These are phyloP conservation scores for Hapalemur alaotrensis DNA, from an alignment of 2,797 vertebrate species.

Conservation along the genomic window DNA sequence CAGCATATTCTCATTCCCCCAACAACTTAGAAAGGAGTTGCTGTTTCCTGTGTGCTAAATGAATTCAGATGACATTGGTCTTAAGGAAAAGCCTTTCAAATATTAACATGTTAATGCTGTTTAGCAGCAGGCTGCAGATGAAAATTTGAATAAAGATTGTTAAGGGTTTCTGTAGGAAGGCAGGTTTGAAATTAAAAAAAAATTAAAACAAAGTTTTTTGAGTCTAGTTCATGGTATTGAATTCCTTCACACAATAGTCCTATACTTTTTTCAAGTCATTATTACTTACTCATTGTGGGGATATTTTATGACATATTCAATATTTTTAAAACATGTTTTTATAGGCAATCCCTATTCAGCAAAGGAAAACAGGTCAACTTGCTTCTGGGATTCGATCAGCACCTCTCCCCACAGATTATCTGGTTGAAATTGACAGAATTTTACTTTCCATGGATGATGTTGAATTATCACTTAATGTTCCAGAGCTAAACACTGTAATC, in stretches of 20 bases:
- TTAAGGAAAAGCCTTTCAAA: neutral
- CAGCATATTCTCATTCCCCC: neutral
- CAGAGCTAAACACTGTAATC: slow-evolving; percentile 90
- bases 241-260: neutral
- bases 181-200: neutral
- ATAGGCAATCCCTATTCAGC: slow-evolving; percentile 75
- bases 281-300: neutral
- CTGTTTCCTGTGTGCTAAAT: neutral
- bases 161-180: neutral
- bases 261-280: neutral
- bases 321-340: slow-evolving; percentile 49
- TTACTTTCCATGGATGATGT: slow-evolving; percentile 92
- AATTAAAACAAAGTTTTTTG: neutral
- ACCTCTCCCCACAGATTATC: slow-evolving; percentile 89
- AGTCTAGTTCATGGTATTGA: neutral
- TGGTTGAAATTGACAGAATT: slow-evolving; percentile 95
- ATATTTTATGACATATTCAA: neutral
- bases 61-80: neutral
- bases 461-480: slow-evolving; percentile 93
- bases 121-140: neutral
- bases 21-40: neutral
- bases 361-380: slow-evolving; percentile 74
- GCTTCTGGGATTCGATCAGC: slow-evolving; percentile 60
- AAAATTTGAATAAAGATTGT: neutral
- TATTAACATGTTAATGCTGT: neutral